Conservation (phyloP, 64 coral and sea anemone genomes). For the Pachyseris speciosa region DNA sequence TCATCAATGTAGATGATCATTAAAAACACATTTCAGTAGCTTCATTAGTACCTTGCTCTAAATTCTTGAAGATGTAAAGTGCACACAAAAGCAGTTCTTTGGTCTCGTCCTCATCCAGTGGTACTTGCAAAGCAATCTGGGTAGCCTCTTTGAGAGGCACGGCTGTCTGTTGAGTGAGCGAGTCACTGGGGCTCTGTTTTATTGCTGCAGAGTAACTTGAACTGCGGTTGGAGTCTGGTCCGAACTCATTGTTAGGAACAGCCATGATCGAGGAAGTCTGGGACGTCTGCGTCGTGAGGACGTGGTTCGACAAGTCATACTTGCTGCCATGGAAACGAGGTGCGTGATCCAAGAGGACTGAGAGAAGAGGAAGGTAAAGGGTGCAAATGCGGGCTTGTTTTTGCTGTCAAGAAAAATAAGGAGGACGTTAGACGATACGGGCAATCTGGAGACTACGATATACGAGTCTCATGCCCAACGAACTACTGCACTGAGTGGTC, state of each 20-base stretch:
- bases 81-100: conserved; percentile 92
- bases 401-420: conserved; percentile 6
- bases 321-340: conserved; percentile 97
- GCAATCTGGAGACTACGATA: no score
- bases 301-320: conserved; percentile 65
- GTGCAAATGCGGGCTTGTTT: conserved; percentile 93
- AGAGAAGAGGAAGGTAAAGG: conserved; percentile 92
- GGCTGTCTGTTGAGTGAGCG: conserved; percentile 67
- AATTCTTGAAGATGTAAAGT: conserved; percentile 94
- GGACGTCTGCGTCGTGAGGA: conserved; percentile 46
- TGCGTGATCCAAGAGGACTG: conserved; percentile 92
- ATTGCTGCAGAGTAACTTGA: conserved; percentile 74
- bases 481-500: no score
- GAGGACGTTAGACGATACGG: background rate
- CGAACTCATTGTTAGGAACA: conserved; percentile 56
- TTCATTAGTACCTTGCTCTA: conserved; percentile 82
- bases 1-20: background rate
- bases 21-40: background rate
- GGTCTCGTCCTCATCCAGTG: conserved; percentile 94
- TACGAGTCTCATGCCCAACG: no score
- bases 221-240: conserved; percentile 83
- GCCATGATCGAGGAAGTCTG: conserved; percentile 69
- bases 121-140: conserved; percentile 92
- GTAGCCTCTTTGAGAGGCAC: conserved; percentile 80
- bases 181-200: conserved; percentile 90